Evolutionary conservation across 2,888 invertebrate genomes (phyloP), one percentile per base, ranked within the genome.

Genomic region (Adela reaumurella): DNA sequence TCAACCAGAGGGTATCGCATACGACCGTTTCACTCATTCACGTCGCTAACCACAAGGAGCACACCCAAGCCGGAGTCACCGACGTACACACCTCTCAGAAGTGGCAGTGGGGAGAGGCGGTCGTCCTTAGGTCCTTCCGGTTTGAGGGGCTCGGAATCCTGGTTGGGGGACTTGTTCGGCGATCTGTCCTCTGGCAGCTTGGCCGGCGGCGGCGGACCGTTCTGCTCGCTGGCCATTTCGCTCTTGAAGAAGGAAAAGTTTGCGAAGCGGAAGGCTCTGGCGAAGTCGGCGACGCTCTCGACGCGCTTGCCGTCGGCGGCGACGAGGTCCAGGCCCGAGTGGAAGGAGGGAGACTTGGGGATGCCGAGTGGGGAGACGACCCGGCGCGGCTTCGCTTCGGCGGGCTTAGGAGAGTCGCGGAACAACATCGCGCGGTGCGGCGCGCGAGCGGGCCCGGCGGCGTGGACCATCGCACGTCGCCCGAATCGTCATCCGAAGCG

Each of bases 271-370:
- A 79, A 80, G 55, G 79, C 78, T 55, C 77, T 68, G 53, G 79
- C 76, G 50, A 78, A 73, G 73, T 76, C 76, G 52, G 77, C 69
- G 49, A 74, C 74, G 58, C 72, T 74, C 63, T 72, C 73, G 51
- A 72, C 68, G 53, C 74, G 72, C 67, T 81, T 69, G 67, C 70
- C 60, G 70, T 65, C 55, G 62, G 62, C 50, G 52, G 89, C 89
- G 60, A 90, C 88, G 62, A 89, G 83, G 68, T 92, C 91, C 58
- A 92, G 81, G 51, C 91, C 92, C 72, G 90, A 90, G 73, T 92
- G 92, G 74, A 92, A 92, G 65, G 91, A 92, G 56, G 92, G 92
- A 61, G 91, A 91, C 73, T 92, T 92, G 58, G 92, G 92, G 64
- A 92, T 87, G 57, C 91, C 89, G 68, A 87, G 79, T 59, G 83